phyloP scores from a whole-genome alignment of 2,888 invertebrate genomes.

The Liodrosophila aerea region DNA sequence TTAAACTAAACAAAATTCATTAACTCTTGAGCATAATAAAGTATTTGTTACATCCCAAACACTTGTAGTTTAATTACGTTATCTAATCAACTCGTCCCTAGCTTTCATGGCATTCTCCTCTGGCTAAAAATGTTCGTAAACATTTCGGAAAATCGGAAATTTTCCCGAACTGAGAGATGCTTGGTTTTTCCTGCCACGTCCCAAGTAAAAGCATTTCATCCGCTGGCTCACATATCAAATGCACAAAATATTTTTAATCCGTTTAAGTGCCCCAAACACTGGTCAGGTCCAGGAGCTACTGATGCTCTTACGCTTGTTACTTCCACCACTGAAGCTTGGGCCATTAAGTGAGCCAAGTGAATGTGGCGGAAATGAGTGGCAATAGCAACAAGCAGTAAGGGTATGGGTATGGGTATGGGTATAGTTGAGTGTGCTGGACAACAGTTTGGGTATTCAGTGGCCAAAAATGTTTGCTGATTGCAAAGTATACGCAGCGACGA shows the following conservation, averaged over 20 bases:
- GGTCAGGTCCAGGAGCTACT: background rate
- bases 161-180: conserved; percentile 8
- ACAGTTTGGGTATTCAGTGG: conserved; percentile 70
- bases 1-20: too few species aligned
- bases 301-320: conserved; percentile 1
- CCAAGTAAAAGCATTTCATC: conserved; percentile 52
- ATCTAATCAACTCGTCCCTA: conserved; percentile 4
- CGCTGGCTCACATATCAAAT: conserved; percentile 68
- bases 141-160: conserved; percentile 45
- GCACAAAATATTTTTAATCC: conserved; percentile 79
- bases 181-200: background rate
- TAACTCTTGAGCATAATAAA: too few species aligned
- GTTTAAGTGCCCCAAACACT: conserved; percentile 70
- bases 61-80: conserved; percentile 5
- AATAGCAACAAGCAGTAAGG: conserved; percentile 62
- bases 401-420: conserved; percentile 7
- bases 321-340: conserved; percentile 46
- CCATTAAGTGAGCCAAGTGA: conserved; percentile 77
- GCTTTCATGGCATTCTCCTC: conserved; percentile 6
- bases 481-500: conserved; percentile 70
- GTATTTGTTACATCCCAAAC: too few species aligned
- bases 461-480: conserved; percentile 78
- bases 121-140: conserved; percentile 24
- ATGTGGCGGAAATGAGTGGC: conserved; percentile 76
- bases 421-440: conserved; percentile 61